These are phyloP conservation scores for Pseudomyrmex concolor DNA, from an alignment of 1,140 invertebrate genomes.

Conservation along the genomic window DNA sequence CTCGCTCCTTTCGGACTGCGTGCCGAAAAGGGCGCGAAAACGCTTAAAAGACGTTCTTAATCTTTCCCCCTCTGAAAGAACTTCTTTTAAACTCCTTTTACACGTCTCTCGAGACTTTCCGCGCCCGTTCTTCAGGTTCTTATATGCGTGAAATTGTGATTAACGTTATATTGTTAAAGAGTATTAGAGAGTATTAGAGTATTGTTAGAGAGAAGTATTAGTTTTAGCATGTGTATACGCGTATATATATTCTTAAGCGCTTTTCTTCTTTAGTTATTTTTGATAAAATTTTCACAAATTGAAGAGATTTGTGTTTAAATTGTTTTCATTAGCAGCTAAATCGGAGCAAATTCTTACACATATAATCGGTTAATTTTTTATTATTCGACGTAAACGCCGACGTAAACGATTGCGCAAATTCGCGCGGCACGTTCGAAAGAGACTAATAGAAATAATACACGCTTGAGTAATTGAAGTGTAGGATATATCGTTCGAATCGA, in stretches of 20 bases:
- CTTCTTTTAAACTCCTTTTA: slow-evolving; percentile 6
- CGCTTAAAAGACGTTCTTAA: slow-evolving; percentile 15
- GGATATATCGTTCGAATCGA: not conserved
- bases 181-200: too few relatives aligned
- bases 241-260: not conserved
- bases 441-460: slow-evolving; percentile 12
- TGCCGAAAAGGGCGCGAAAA: slow-evolving; percentile 13
- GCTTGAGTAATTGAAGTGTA: not conserved
- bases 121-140: not conserved
- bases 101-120: not conserved
- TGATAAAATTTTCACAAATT: too few relatives aligned
- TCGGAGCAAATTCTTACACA: too few relatives aligned
- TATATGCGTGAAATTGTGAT: slow-evolving; percentile 28
- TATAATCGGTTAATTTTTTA: too few relatives aligned
- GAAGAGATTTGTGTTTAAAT: too few relatives aligned
- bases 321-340: too few relatives aligned
- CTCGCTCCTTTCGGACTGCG: not conserved
- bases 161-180: not conserved
- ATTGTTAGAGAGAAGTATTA: too few relatives aligned
- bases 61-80: not conserved
- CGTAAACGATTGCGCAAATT: too few relatives aligned
- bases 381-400: too few relatives aligned
- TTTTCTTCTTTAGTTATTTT: not conserved
- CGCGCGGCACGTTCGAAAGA: not conserved
- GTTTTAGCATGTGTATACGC: too few relatives aligned